Evolutionary conservation across 2,797 vertebrate species (phyloP).

Genomic region (Enteromius fasciolatus): DNA sequence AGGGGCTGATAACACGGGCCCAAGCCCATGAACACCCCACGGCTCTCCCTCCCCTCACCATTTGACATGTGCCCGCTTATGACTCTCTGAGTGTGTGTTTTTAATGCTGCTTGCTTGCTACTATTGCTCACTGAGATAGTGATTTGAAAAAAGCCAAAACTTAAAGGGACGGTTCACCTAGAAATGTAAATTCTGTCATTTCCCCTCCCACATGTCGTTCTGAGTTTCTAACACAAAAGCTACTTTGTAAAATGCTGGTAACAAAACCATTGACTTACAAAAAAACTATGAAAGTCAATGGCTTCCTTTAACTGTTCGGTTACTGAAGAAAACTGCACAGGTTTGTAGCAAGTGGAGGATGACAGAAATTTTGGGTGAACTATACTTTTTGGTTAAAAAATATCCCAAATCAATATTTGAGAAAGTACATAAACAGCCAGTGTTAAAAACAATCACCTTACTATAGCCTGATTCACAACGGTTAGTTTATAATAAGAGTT

Average conservation of each 20-base stretch:
- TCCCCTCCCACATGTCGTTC: background rate
- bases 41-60: background rate
- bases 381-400: background rate
- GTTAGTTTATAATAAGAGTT: too few species aligned
- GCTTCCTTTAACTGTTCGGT: background rate
- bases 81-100: background rate
- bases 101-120: constrained; percentile 4
- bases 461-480: too few species aligned
- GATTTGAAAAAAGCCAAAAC: background rate
- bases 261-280: background rate
- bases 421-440: too few species aligned
- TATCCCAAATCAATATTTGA: too few species aligned
- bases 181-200: background rate
- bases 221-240: background rate
- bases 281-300: background rate
- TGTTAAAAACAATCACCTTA: too few species aligned
- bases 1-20: constrained; percentile 18
- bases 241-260: background rate
- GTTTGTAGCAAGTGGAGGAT: background rate
- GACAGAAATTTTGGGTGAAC: background rate
- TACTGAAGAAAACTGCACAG: background rate
- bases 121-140: background rate
- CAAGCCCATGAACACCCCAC: background rate
- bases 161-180: background rate
- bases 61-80: background rate